Percentiles rank a stretch among this genome's conserved stretches.
Evolutionary conservation across 2,113 vertebrate species (phyloP).

Genomic region (Edolisoma coerulescens): DNA sequence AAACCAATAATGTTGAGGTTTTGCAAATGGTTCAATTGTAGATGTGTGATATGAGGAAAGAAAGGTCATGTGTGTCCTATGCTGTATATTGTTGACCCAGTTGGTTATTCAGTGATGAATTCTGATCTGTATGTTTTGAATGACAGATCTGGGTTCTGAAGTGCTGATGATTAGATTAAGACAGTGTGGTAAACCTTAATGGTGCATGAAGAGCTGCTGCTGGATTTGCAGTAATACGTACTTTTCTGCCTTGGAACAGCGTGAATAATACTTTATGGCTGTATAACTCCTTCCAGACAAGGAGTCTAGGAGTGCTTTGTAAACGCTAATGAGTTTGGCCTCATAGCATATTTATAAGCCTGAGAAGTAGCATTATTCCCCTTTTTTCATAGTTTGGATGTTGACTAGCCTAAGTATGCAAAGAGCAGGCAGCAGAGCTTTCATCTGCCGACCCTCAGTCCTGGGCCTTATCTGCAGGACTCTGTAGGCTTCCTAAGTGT

Average conservation of each 20-base stretch:
- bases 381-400: background rate
- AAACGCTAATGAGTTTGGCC: slow-evolving; percentile 49
- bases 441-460: background rate
- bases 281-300: slow-evolving; percentile 46
- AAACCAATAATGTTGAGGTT: background rate
- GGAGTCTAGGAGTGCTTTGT: slow-evolving; percentile 33
- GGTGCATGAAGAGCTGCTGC: slow-evolving; percentile 47
- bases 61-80: background rate
- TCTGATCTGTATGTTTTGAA: background rate
- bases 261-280: slow-evolving; percentile 49
- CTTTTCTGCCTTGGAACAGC: slow-evolving; percentile 48
- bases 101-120: slow-evolving; percentile 35
- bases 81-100: background rate
- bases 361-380: slow-evolving; percentile 4
- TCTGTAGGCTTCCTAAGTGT: background rate
- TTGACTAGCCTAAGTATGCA: background rate
- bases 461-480: background rate
- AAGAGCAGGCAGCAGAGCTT: background rate
- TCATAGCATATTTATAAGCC: slow-evolving; percentile 41
- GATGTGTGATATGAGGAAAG: background rate
- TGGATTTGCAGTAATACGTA: slow-evolving; percentile 49
- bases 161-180: slow-evolving; percentile 58
- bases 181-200: slow-evolving; percentile 49
- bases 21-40: background rate
- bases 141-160: slow-evolving; percentile 59